Conservation (phyloP, 2,113 vertebrate species). For the Nematolebias whitei region DNA sequence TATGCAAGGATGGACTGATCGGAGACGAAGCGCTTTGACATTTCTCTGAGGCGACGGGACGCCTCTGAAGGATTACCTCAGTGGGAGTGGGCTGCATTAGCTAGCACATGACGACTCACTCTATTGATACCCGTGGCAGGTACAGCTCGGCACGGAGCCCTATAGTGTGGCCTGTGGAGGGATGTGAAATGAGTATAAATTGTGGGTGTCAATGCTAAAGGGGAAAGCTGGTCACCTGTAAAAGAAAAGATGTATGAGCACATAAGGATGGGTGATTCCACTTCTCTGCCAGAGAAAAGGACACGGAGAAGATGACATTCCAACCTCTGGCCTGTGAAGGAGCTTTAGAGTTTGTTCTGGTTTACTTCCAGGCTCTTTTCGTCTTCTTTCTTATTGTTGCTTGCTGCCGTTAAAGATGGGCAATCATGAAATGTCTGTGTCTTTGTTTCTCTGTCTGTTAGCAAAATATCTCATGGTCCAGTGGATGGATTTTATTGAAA, state of each 20-base stretch:
- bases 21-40: conserved; percentile 64
- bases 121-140: conserved; percentile 69
- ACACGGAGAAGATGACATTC: conserved; percentile 67
- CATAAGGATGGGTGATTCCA: conserved; percentile 76
- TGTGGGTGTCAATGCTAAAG: conserved; percentile 80
- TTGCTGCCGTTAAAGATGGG: too few relatives aligned
- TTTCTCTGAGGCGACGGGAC: conserved; percentile 68
- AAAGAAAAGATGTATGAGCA: conserved; percentile 80
- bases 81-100: conserved; percentile 69
- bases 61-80: conserved; percentile 71
- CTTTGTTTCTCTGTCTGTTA: too few relatives aligned
- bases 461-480: too few relatives aligned
- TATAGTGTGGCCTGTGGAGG: conserved; percentile 56
- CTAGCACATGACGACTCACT: conserved; percentile 68
- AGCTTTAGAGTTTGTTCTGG: conserved; percentile 45
- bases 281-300: conserved; percentile 56
- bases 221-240: conserved; percentile 78
- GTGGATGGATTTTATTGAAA: too few relatives aligned
- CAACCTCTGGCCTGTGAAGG: conserved; percentile 66
- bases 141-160: conserved; percentile 72
- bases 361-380: neutral
- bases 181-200: conserved; percentile 83
- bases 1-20: conserved; percentile 62
- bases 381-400: neutral
- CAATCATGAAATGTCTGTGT: too few relatives aligned